These are phyloP conservation scores for Venustoraphidia nigricollis DNA, from an alignment of 2,888 invertebrate species.

Conservation along the genomic window DNA sequence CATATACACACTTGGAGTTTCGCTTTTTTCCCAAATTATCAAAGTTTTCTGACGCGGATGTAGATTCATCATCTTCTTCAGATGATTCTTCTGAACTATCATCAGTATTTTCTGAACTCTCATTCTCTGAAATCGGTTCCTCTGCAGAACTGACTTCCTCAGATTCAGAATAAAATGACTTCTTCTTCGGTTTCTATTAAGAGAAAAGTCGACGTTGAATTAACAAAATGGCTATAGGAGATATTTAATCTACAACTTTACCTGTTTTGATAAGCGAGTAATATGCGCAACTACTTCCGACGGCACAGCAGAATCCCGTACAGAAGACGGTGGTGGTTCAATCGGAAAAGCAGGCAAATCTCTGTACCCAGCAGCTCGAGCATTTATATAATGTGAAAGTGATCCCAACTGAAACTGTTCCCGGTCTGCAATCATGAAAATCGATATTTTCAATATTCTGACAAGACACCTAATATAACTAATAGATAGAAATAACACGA, in stretches of 20 bases:
- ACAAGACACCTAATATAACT: neutral
- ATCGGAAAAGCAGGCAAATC: conserved; percentile 75
- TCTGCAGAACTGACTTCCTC: conserved; percentile 19
- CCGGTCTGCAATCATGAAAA: conserved; percentile 37
- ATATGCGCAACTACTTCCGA: conserved; percentile 9
- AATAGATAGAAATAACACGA: no score
- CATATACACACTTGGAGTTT: neutral
- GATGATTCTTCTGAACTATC: conserved; percentile 16
- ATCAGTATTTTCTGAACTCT: conserved; percentile 16
- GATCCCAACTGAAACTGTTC: conserved; percentile 88
- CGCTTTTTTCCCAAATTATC: neutral
- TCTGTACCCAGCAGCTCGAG: conserved; percentile 73
- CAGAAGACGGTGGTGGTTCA: conserved; percentile 53
- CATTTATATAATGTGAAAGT: conserved; percentile 85
- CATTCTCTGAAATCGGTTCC: conserved; percentile 13
- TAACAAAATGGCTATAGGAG: neutral
- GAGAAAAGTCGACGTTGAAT: conserved; percentile 1
- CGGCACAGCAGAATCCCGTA: conserved; percentile 53
- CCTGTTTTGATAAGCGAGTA: conserved; percentile 10
- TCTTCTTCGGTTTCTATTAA: conserved; percentile 29
- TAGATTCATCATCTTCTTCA: conserved; percentile 12
- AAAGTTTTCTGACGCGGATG: neutral
- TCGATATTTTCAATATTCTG: neutral
- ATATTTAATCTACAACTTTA: conserved; percentile 2
- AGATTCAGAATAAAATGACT: conserved; percentile 48